Percentiles rank a stretch among this genome's conserved stretches.
These are phyloP conservation scores for Ashinkailepas kermadecensis DNA, from an alignment of 2,888 invertebrate genomes.

Conservation along the genomic window DNA sequence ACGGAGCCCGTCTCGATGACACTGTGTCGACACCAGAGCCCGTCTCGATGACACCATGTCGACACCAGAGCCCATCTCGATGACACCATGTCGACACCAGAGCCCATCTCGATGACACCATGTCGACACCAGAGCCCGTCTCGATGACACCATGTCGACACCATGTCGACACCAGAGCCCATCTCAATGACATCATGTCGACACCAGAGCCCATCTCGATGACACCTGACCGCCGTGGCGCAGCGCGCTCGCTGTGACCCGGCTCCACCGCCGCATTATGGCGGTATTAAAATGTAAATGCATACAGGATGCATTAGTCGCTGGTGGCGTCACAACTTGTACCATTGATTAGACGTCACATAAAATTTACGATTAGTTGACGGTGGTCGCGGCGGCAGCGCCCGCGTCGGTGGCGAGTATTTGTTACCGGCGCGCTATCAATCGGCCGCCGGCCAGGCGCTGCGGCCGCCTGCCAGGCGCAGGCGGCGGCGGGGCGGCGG, in stretches of 20 bases:
- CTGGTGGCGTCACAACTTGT: not conserved
- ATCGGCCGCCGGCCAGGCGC: not conserved
- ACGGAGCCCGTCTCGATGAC: too few relatives aligned
- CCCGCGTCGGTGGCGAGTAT: not conserved
- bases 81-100: too few relatives aligned
- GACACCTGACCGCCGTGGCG: not conserved
- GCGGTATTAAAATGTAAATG: not conserved
- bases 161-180: too few relatives aligned
- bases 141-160: too few relatives aligned
- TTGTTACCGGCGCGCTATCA: not conserved
- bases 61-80: too few relatives aligned
- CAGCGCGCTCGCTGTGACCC: too few relatives aligned
- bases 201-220: not conserved
- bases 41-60: too few relatives aligned
- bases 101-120: too few relatives aligned
- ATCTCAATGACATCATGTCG: too few relatives aligned
- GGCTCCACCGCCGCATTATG: not conserved
- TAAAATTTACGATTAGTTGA: not conserved
- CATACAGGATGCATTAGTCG: not conserved
- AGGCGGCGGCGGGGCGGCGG: not conserved
- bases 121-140: too few relatives aligned
- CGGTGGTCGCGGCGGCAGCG: not conserved
- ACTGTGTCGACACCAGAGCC: too few relatives aligned
- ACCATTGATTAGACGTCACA: conserved; percentile 8
- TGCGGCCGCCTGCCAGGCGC: not conserved